Conservation (phyloP, 2,888 invertebrate species). For the Cancer borealis region DNA sequence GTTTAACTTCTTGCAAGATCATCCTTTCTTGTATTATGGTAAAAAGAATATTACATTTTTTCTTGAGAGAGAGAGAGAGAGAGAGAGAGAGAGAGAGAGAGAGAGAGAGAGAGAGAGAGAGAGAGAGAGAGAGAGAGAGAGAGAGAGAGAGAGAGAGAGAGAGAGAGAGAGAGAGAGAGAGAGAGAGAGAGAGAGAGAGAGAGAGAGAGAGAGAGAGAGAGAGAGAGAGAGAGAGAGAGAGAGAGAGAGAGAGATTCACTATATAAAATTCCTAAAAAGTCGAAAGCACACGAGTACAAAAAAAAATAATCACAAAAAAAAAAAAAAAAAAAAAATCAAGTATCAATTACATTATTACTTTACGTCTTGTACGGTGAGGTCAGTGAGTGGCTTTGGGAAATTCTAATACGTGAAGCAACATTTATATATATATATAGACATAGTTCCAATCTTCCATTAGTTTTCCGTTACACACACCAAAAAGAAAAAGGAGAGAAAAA, state of each 20-base stretch:
- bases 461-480: neutral
- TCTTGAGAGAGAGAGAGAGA: neutral
- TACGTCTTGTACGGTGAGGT: neutral
- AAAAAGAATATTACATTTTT: neutral
- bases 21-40: neutral
- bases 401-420: neutral
- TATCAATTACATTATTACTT: neutral
- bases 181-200: too few species aligned
- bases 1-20: slow-evolving; percentile 20
- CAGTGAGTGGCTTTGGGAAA: neutral
- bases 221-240: neutral
- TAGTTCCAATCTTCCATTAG: neutral
- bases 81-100: neutral
- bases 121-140: neutral
- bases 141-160: neutral
- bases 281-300: neutral
- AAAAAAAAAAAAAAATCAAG: neutral
- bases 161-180: slow-evolving; percentile 46
- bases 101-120: slow-evolving; percentile 6
- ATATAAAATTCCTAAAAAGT: neutral
- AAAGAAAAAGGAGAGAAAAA: neutral
- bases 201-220: slow-evolving; percentile 16
- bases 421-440: neutral
- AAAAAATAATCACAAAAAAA: neutral
- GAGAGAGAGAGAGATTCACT: neutral